phyloP scores from a whole-genome alignment of 2,888 invertebrate genomes.

The Yponomeuta sedellus region DNA sequence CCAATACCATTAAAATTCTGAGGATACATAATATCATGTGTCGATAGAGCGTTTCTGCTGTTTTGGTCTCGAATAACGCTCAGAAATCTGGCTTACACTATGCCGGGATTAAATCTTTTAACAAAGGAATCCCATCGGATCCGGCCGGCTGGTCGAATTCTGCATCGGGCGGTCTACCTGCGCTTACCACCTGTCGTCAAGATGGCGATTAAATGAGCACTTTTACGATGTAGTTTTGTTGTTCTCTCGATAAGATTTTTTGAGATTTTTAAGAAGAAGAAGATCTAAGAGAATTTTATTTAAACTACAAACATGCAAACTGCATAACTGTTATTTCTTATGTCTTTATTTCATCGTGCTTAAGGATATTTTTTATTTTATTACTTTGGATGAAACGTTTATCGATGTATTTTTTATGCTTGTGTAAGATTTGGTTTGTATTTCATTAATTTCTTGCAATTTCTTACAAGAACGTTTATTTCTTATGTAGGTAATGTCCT shows the following conservation, averaged over 20 bases:
- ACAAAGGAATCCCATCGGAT: slow-evolving; percentile 39
- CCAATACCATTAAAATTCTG: background rate
- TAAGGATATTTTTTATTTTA: no score
- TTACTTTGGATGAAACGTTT: no score
- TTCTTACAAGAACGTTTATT: no score
- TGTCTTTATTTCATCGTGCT: no score
- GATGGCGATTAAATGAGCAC: background rate
- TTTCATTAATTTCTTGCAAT: no score
- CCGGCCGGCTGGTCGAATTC: slow-evolving; percentile 34
- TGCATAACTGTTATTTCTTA: no score
- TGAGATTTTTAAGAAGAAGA: no score
- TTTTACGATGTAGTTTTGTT: background rate
- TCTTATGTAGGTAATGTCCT: no score
- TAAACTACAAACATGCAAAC: no score
- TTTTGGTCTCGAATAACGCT: background rate
- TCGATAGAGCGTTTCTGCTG: background rate
- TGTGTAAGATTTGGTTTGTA: no score
- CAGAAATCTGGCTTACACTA: slow-evolving; percentile 19
- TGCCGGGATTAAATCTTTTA: slow-evolving; percentile 29
- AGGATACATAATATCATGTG: background rate
- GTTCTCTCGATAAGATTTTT: background rate
- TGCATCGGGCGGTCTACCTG: slow-evolving; percentile 53
- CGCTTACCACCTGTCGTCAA: slow-evolving; percentile 34
- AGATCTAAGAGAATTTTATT: no score
- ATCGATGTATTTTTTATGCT: no score